Percentiles rank a stretch among this genome's conserved stretches.
phyloP scores from a whole-genome alignment of 2,113 vertebrate species.

The Varanus komodoensis region DNA sequence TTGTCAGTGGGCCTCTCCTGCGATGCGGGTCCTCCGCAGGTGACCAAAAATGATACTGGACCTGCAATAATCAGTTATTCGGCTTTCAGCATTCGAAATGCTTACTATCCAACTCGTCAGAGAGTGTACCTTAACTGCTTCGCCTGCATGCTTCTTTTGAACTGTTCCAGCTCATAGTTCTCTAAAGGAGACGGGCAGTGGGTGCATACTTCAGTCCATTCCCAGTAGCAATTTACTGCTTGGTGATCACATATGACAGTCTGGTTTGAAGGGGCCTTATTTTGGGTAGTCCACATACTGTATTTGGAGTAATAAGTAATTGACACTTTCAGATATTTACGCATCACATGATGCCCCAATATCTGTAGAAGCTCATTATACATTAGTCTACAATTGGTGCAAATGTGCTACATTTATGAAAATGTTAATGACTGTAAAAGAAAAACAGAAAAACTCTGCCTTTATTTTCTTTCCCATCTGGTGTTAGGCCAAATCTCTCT shows the following conservation, averaged over 20 bases:
- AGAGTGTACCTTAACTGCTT: no score
- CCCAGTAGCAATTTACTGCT: not conserved
- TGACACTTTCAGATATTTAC: not conserved
- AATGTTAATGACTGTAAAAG: no score
- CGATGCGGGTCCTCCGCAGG: no score
- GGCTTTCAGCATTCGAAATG: not conserved
- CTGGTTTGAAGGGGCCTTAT: not conserved
- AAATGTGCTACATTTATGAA: no score
- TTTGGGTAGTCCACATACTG: not conserved
- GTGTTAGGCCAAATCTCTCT: no score
- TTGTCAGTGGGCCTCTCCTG: no score
- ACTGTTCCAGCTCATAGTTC: not conserved
- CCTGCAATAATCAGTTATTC: no score
- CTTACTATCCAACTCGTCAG: not conserved
- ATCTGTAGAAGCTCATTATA: not conserved
- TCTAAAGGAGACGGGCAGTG: not conserved
- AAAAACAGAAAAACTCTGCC: not conserved
- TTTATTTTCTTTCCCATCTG: not conserved
- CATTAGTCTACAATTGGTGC: no score
- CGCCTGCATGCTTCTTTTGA: not conserved
- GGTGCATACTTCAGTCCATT: not conserved
- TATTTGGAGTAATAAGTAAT: not conserved
- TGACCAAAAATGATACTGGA: no score
- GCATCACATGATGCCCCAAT: not conserved
- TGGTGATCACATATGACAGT: not conserved